Conservation (phyloP, 2,888 invertebrate genomes). For the Torymus texanus region DNA sequence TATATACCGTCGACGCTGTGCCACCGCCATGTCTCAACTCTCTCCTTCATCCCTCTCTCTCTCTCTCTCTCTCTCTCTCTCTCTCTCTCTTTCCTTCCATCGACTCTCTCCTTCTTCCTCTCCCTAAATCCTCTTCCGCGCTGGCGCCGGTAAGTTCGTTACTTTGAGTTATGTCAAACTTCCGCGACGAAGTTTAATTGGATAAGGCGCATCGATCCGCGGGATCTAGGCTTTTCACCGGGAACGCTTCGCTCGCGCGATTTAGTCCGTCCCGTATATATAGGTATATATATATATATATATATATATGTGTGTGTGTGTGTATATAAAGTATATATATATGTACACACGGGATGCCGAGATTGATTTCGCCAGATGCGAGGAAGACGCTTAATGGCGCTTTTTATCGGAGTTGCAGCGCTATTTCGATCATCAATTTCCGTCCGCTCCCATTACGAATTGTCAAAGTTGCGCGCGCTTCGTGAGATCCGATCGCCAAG, state of each 20-base stretch:
- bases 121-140: constrained; percentile 12
- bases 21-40: background rate
- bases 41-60: background rate
- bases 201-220: constrained; percentile 59
- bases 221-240: constrained; percentile 15
- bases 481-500: no score
- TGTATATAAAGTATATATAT: no score
- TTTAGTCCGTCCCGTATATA: background rate
- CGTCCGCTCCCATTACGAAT: constrained; percentile 30
- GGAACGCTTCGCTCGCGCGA: background rate
- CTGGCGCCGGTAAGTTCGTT: constrained; percentile 34
- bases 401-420: constrained; percentile 34
- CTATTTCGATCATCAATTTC: constrained; percentile 43
- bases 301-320: no score
- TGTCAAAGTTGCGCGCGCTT: constrained; percentile 29
- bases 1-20: background rate
- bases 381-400: constrained; percentile 17
- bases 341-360: background rate
- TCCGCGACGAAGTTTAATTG: constrained; percentile 60
- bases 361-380: constrained; percentile 40
- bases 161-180: constrained; percentile 59
- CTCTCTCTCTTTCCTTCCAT: no score
- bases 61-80: no score
- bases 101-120: background rate
- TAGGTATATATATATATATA: no score